Conservation (phyloP, 2,888 invertebrate species). For the Ornithoptera alexandrae region DNA sequence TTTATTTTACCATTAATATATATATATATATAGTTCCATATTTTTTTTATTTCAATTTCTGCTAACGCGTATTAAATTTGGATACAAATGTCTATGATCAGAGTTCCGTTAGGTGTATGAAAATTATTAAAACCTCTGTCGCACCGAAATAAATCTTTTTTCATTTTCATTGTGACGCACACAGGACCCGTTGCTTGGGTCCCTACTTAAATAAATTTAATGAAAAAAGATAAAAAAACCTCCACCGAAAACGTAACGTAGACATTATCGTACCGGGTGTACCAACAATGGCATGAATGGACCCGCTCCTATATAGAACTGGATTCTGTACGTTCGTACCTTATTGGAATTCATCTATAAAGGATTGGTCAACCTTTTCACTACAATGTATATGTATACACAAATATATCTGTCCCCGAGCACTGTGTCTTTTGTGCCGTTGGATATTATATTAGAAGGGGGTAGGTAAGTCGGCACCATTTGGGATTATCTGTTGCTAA, state of each 20-base stretch:
- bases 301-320: slow-evolving; percentile 49
- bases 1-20: too few species aligned
- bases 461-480: slow-evolving; percentile 35
- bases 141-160: too few species aligned
- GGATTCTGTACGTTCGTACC: slow-evolving; percentile 59
- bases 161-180: slow-evolving; percentile 19
- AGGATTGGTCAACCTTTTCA: slow-evolving; percentile 70
- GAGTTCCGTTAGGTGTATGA: too few species aligned
- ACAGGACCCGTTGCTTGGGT: slow-evolving; percentile 3
- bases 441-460: slow-evolving; percentile 32
- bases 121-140: too few species aligned
- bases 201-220: slow-evolving; percentile 33
- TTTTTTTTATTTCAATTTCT: too few species aligned
- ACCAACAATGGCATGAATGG: slow-evolving; percentile 53
- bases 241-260: slow-evolving; percentile 31
- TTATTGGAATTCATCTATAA: slow-evolving; percentile 73
- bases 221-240: slow-evolving; percentile 28
- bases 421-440: slow-evolving; percentile 42
- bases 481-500: slow-evolving; percentile 35
- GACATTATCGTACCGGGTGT: slow-evolving; percentile 37
- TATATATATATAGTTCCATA: too few species aligned
- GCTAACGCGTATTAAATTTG: too few species aligned
- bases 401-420: slow-evolving; percentile 35
- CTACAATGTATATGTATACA: slow-evolving; percentile 34
- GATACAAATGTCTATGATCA: too few species aligned